Percentiles rank a stretch among this genome's conserved stretches.
These are phyloP conservation scores for Tribolium castaneum DNA, from an alignment of 1,140 invertebrate genomes.

Conservation along the genomic window DNA sequence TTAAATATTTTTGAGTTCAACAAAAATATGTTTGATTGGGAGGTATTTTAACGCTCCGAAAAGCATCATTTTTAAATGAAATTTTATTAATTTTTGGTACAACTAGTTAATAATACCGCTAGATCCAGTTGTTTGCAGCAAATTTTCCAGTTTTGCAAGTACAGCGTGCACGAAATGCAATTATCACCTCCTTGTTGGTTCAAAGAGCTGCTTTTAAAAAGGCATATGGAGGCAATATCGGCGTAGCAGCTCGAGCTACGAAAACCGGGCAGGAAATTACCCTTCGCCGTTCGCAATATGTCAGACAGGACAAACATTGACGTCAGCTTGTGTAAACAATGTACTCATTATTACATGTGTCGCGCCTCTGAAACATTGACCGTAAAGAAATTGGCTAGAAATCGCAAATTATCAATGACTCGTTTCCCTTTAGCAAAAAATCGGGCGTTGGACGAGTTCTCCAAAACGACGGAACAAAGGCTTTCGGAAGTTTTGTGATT, in stretches of 20 bases:
- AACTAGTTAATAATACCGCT: no score
- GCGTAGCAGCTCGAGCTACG: slow-evolving; percentile 7
- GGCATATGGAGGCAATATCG: slow-evolving; percentile 26
- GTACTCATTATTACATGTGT: slow-evolving; percentile 58
- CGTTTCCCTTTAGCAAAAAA: background rate
- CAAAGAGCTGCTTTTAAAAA: background rate
- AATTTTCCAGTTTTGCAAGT: background rate
- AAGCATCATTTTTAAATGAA: no score
- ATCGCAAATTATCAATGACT: background rate
- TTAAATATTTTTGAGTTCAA: no score
- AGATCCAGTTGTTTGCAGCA: background rate
- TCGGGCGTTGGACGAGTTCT: background rate
- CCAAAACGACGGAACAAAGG: slow-evolving; percentile 23
- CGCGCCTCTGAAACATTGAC: slow-evolving; percentile 43
- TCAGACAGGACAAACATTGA: slow-evolving; percentile 58
- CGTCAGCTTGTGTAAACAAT: slow-evolving; percentile 57
- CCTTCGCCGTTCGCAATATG: slow-evolving; percentile 57
- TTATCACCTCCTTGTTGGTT: background rate
- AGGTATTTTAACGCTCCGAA: no score
- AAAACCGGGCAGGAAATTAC: slow-evolving; percentile 56
- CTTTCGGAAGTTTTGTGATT: slow-evolving; percentile 38
- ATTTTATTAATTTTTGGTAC: no score
- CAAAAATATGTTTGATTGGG: no score
- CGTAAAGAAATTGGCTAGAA: slow-evolving; percentile 27
- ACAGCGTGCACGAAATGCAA: background rate